These are phyloP conservation scores for Anguilla japonica DNA, from an alignment of 2,113 vertebrate genomes.

Conservation along the genomic window DNA sequence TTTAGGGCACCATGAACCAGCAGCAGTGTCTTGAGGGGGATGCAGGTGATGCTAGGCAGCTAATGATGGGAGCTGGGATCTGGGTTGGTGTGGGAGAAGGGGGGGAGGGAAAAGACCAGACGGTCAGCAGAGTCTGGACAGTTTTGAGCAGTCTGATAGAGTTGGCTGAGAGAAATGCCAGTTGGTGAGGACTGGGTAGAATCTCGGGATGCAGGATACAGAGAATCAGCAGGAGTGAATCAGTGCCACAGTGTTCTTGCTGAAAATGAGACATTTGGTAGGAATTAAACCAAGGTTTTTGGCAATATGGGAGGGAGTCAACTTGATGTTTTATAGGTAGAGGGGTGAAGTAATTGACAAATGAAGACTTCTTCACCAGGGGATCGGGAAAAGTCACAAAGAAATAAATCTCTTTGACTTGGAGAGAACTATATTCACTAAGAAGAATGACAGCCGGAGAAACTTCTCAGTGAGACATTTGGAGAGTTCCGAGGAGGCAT, in stretches of 20 bases:
- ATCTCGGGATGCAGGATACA: constrained; percentile 15
- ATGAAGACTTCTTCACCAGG: neutral
- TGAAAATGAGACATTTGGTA: constrained; percentile 52
- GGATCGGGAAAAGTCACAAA: neutral
- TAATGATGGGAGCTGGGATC: neutral
- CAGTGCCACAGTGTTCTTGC: neutral
- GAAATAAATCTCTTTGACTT: neutral
- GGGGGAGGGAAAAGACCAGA: neutral
- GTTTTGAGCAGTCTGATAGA: neutral
- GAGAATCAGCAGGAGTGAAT: constrained; percentile 19
- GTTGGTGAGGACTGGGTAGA: neutral
- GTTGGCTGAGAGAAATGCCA: neutral
- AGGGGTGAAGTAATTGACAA: neutral
- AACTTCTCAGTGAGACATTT: neutral
- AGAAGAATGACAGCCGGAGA: neutral
- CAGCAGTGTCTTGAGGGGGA: neutral
- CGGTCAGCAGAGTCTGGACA: neutral
- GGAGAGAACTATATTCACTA: neutral
- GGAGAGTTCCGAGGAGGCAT: neutral
- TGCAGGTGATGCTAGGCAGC: neutral
- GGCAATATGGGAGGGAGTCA: constrained; percentile 43
- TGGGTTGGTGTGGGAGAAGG: neutral
- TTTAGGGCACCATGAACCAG: neutral
- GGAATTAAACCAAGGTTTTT: constrained; percentile 50
- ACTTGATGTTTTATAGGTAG: neutral